A percentile compares a stretch with the other conserved stretches of the same genome.
These are phyloP conservation scores for Galerucella calmariensis DNA, from an alignment of 2,888 invertebrate species.

Conservation along the genomic window DNA sequence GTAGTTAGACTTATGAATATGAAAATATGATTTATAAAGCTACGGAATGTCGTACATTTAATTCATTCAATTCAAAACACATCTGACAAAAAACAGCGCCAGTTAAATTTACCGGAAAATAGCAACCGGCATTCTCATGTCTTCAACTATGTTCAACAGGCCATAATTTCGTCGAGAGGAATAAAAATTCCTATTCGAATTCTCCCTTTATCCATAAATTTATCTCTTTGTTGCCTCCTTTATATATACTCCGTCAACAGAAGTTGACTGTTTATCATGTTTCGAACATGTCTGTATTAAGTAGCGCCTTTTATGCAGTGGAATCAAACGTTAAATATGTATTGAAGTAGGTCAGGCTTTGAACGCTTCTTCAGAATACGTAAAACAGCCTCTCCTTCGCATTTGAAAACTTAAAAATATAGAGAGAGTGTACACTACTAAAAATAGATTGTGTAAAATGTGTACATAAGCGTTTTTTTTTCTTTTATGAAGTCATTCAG, in stretches of 20 bases:
- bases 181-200: slow-evolving; percentile 30
- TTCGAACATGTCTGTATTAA: slow-evolving; percentile 29
- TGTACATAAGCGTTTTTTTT: not conserved
- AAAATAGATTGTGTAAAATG: slow-evolving; percentile 13
- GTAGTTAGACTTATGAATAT: too few species aligned
- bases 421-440: slow-evolving; percentile 1
- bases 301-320: slow-evolving; percentile 24
- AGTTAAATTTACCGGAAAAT: slow-evolving; percentile 28
- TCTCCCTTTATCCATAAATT: slow-evolving; percentile 32
- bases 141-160: slow-evolving; percentile 33
- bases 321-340: slow-evolving; percentile 41
- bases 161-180: slow-evolving; percentile 26
- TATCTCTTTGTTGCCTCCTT: slow-evolving; percentile 31
- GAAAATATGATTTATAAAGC: too few species aligned
- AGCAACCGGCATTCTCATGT: slow-evolving; percentile 23
- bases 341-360: slow-evolving; percentile 37
- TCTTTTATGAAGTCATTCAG: not conserved
- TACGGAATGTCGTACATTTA: not conserved
- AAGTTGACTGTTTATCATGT: slow-evolving; percentile 31
- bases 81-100: slow-evolving; percentile 23
- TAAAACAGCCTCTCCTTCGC: not conserved
- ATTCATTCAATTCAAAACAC: slow-evolving; percentile 25
- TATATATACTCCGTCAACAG: slow-evolving; percentile 31
- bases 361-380: slow-evolving; percentile 19
- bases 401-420: slow-evolving; percentile 4